Conservation (phyloP, 2,888 invertebrate genomes). For the Melanargia galathea region DNA sequence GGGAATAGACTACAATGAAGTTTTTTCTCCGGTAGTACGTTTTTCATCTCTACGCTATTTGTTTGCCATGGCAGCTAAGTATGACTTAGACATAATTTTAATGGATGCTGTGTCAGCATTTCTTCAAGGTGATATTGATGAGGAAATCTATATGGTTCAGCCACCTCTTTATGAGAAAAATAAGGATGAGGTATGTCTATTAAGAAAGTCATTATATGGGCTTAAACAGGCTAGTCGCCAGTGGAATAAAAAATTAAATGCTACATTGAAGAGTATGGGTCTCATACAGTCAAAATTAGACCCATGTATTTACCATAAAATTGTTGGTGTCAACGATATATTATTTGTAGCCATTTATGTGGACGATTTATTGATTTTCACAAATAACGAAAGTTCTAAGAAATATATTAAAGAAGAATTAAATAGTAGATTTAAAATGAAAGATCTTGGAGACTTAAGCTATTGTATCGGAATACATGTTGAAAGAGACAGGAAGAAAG, state of each 20-base stretch:
- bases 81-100: neutral
- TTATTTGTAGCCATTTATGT: slow-evolving; percentile 35
- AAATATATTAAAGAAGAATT: too few relatives aligned
- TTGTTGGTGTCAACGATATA: slow-evolving; percentile 35
- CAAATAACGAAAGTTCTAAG: too few relatives aligned
- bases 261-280: slow-evolving; percentile 40
- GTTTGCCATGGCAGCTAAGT: neutral
- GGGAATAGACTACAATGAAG: neutral
- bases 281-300: slow-evolving; percentile 40
- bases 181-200: slow-evolving; percentile 33
- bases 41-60: neutral
- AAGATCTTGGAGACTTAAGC: too few relatives aligned
- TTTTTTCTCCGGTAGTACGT: neutral
- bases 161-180: slow-evolving; percentile 34
- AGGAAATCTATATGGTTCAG: slow-evolving; percentile 10
- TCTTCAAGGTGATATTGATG: slow-evolving; percentile 1
- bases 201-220: slow-evolving; percentile 38
- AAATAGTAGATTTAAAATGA: too few relatives aligned
- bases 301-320: slow-evolving; percentile 43
- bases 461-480: too few relatives aligned
- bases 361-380: too few relatives aligned
- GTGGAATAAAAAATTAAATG: slow-evolving; percentile 43
- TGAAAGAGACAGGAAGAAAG: too few relatives aligned
- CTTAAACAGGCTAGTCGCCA: slow-evolving; percentile 19
- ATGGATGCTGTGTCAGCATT: slow-evolving; percentile 7